These are phyloP conservation scores for Trachurus trachurus DNA, from an alignment of 2,797 vertebrate genomes.

Conservation along the genomic window DNA sequence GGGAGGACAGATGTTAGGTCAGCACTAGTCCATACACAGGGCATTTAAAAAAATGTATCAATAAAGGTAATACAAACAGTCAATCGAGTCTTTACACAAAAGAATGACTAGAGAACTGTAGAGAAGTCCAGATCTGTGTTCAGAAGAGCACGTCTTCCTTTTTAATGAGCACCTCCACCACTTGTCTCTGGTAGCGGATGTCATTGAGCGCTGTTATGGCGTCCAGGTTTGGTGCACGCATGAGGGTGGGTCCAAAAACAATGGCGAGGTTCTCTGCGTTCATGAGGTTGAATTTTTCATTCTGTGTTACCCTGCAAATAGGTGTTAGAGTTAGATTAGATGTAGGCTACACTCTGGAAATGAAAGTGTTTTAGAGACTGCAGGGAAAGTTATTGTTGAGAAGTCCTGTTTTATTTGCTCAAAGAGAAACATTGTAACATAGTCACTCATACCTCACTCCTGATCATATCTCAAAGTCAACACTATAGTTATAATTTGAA, in stretches of 20 bases:
- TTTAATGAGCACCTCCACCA: conserved; percentile 99
- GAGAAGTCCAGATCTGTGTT: conserved; percentile 79
- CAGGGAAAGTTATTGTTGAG: neutral
- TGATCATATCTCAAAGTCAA: neutral
- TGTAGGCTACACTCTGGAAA: neutral
- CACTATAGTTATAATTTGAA: neutral
- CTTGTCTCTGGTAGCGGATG: conserved; percentile 98
- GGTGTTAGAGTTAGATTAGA: conserved; percentile 21
- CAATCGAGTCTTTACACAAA: conserved; percentile 87
- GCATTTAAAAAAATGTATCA: conserved; percentile 66
- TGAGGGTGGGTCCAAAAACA: conserved; percentile 96
- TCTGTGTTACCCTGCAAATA: conserved; percentile 91
- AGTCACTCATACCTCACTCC: no score
- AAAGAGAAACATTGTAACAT: neutral
- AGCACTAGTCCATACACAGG: conserved; percentile 87
- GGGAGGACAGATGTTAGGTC: conserved; percentile 81
- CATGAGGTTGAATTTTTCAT: conserved; percentile 98
- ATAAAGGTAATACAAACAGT: conserved; percentile 66
- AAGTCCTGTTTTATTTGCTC: no score
- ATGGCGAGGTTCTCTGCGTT: conserved; percentile 98
- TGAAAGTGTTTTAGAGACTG: neutral
- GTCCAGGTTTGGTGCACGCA: conserved; percentile 94
- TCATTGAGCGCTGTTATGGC: conserved; percentile 96
- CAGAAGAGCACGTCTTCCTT: conserved; percentile 97
- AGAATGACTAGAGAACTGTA: conserved; percentile 79